These are phyloP conservation scores for Meghimatium bilineatum DNA, from an alignment of 2,888 invertebrate genomes.

Conservation along the genomic window DNA sequence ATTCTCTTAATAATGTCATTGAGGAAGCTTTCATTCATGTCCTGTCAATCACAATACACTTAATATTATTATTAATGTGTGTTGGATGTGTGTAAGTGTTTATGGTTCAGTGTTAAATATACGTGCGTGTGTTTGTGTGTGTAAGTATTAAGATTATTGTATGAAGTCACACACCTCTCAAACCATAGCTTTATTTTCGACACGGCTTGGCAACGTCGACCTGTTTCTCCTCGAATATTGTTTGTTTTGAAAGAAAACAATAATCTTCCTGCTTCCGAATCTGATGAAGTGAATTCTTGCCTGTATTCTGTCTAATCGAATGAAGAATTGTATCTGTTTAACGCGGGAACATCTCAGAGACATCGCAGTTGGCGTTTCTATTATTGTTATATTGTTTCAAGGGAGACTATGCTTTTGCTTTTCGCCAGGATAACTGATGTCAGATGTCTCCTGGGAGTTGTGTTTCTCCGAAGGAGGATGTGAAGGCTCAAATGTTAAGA, in stretches of 20 bases:
- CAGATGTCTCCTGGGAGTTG: neutral
- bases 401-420: conserved; percentile 10
- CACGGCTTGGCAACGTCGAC: conserved; percentile 17
- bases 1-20: too few species aligned
- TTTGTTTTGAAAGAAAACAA: conserved; percentile 11
- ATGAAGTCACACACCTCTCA: neutral
- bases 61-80: too few species aligned
- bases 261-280: neutral
- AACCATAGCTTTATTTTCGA: neutral
- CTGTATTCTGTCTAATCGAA: conserved; percentile 14
- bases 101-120: too few species aligned
- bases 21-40: too few species aligned
- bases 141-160: too few species aligned
- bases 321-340: conserved; percentile 18
- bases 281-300: neutral
- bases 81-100: too few species aligned
- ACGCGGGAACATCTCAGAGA: conserved; percentile 15
- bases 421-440: neutral
- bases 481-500: conserved; percentile 16
- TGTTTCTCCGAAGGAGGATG: neutral
- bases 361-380: conserved; percentile 23
- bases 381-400: conserved; percentile 39
- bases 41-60: too few species aligned
- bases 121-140: too few species aligned
- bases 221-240: neutral